Base-by-base conservation (phyloP, 1,140 invertebrate genomes). In the Drosophila biarmipes region DNA sequence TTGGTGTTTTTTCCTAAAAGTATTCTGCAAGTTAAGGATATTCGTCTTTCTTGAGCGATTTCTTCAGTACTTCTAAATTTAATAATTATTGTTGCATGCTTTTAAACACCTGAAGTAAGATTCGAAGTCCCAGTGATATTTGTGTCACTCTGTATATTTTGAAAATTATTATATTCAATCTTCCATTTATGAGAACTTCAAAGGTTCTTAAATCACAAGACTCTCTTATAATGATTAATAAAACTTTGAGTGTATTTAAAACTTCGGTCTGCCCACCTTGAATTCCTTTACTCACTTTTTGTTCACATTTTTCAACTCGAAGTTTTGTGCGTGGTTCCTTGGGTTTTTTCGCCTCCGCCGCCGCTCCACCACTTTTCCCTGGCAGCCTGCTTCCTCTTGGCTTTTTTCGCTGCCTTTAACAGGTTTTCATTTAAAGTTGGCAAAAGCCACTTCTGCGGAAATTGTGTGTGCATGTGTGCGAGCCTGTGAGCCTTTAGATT, bases 361-460 rank as follows among this genome's bases (percentile, higher is more conserved):
- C 58, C 57, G 6, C 15, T 12, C n/a, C 15, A n/a, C n/a, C 37
- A 34, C 56, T 34, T 49, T 31, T 43, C 45, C 42, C 52, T 14
- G 17, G 19, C 45, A 6, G 37, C 7, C 53, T 35, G 67, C 21
- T 78, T 71, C 64, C 46, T 67, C 29, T 67, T 46, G 34, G 29
- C 40, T 21, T 79, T 63, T 59, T 73, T 35, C 27, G 21, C 38
- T 57, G 77, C 59, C 74, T 59, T 81, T 86, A 86, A 86, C 81
- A 78, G 81, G 81, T 86, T 86, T 87, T 86, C 78, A 78, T 74
- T 82, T 87, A 78, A 86, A 86, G 82, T 86, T 87, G 64, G 82
- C 62, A 86, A 87, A 85, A 86, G 78, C 81, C 82, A 86, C 82
- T 87, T 71, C 55, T 78, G 81, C 82, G 82, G 82, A 86, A 86